phyloP scores from a whole-genome alignment of 2,797 vertebrate genomes.

The Serranus cabrilla region DNA sequence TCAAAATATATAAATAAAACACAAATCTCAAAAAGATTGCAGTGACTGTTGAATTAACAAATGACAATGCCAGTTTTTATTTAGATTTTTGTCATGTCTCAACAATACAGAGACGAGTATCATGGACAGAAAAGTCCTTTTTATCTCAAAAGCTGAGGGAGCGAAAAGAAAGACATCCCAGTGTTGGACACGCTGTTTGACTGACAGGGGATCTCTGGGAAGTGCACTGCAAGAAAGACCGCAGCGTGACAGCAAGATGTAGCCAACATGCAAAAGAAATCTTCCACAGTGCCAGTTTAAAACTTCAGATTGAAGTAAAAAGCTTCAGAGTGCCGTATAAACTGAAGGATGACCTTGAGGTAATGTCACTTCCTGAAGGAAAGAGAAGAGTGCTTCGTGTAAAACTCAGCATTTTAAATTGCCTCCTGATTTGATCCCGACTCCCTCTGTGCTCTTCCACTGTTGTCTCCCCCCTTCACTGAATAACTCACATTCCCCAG shows the following conservation, averaged over 20 bases:
- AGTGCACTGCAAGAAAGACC: slow-evolving; percentile 33
- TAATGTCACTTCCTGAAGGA: slow-evolving; percentile 19
- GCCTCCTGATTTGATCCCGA: slow-evolving; percentile 60
- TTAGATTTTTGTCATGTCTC: too few relatives aligned
- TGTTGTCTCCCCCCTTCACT: slow-evolving; percentile 66
- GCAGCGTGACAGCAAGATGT: slow-evolving; percentile 42
- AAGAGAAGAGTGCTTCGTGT: slow-evolving; percentile 24
- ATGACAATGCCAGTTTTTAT: too few relatives aligned
- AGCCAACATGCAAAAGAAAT: slow-evolving; percentile 18
- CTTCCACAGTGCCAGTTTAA: neutral
- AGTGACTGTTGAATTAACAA: too few relatives aligned
- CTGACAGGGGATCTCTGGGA: slow-evolving; percentile 44
- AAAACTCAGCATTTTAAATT: slow-evolving; percentile 56
- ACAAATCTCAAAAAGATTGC: too few relatives aligned
- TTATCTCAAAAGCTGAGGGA: slow-evolving; percentile 23
- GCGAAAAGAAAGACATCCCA: slow-evolving; percentile 21
- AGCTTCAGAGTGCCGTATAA: neutral
- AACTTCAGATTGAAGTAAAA: slow-evolving; percentile 18
- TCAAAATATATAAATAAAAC: too few relatives aligned
- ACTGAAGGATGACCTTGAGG: slow-evolving; percentile 33
- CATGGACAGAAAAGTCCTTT: slow-evolving; percentile 9
- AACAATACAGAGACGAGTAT: slow-evolving; percentile 18
- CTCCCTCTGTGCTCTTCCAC: slow-evolving; percentile 66
- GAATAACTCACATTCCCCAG: slow-evolving; percentile 81
- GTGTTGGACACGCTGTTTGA: slow-evolving; percentile 39